Evolutionary conservation across 2,888 invertebrate genomes (phyloP).

Genomic region (Drosophila imparisetae): DNA sequence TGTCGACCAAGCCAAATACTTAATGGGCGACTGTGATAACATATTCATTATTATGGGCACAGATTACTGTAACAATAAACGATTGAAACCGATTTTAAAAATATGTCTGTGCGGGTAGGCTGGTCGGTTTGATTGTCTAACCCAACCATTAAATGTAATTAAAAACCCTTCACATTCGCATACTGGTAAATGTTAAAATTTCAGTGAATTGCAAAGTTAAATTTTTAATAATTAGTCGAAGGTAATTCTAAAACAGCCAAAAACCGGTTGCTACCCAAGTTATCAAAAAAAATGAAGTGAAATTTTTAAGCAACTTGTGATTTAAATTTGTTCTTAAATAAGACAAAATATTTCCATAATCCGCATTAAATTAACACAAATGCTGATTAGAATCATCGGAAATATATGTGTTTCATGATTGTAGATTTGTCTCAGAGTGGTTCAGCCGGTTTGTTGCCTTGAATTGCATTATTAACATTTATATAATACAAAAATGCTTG

Average conservation of each 20-base stretch:
- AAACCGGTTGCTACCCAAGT: constrained; percentile 4
- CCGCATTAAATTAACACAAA: constrained; percentile 23
- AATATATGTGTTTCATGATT: constrained; percentile 12
- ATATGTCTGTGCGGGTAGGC: not conserved
- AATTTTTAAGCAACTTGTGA: not conserved
- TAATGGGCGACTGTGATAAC: constrained; percentile 25
- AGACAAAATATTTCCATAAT: constrained; percentile 14
- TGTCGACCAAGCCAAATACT: constrained; percentile 24
- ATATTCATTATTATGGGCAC: constrained; percentile 31
- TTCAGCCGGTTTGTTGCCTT: constrained; percentile 54
- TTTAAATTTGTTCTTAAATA: constrained; percentile 14
- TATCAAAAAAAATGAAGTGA: not conserved
- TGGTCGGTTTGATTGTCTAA: not conserved
- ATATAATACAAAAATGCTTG: constrained; percentile 10
- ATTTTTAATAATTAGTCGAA: not conserved
- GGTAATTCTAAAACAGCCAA: not conserved
- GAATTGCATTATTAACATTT: constrained; percentile 10
- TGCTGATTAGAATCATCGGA: constrained; percentile 19
- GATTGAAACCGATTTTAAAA: constrained; percentile 3
- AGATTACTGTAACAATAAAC: not conserved
- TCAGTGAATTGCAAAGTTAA: not conserved
- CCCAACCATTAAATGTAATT: not conserved
- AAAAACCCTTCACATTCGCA: not conserved
- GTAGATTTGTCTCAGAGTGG: constrained; percentile 28
- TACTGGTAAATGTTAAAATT: not conserved